phyloP scores from a whole-genome alignment of 2,113 vertebrate genomes.

The Conger conger region DNA sequence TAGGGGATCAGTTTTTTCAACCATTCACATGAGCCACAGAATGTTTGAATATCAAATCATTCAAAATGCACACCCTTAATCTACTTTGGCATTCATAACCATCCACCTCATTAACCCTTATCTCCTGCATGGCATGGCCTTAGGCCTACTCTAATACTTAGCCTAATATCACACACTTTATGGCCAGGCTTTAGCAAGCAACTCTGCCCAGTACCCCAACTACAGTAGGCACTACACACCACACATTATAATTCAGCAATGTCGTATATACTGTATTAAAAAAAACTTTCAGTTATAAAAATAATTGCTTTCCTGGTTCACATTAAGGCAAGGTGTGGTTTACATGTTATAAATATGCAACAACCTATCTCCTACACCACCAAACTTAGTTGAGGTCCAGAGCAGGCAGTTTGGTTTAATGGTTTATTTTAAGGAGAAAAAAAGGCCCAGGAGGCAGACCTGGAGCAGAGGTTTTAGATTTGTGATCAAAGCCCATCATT shows the following conservation, averaged over 20 bases:
- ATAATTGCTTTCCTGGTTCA: neutral
- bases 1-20: neutral
- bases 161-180: neutral
- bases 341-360: neutral
- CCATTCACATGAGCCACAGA: neutral
- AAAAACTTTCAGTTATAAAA: neutral
- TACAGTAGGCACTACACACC: neutral
- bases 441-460: slow-evolving; percentile 64
- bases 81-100: neutral
- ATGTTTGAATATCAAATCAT: neutral
- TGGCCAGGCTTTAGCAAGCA: neutral
- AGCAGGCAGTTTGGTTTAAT: neutral
- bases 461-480: slow-evolving; percentile 73
- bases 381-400: slow-evolving; percentile 50
- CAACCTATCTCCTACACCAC: slow-evolving; percentile 20
- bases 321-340: slow-evolving; percentile 6
- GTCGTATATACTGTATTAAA: neutral
- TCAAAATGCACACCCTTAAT: neutral
- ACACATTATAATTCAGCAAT: neutral
- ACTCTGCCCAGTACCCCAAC: neutral
- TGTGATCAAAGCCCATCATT: slow-evolving; percentile 80
- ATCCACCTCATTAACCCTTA: neutral
- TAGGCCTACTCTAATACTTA: neutral
- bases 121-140: neutral
- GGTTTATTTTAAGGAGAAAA: neutral